Conservation (phyloP, 2,113 vertebrate species). For the Atlantisia rogersi region DNA sequence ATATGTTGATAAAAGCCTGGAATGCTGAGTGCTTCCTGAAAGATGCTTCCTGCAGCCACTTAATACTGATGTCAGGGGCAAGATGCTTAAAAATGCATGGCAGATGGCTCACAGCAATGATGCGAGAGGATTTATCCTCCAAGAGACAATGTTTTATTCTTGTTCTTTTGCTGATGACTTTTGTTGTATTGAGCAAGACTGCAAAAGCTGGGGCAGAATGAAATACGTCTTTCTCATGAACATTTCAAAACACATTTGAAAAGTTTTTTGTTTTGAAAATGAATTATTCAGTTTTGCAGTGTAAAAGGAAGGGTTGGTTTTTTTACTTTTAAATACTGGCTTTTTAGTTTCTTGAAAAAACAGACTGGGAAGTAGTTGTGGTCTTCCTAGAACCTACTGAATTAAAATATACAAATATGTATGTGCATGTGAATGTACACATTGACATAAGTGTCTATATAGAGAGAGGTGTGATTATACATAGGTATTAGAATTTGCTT, state of each 20-base stretch:
- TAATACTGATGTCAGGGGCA: neutral
- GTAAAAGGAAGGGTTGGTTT: neutral
- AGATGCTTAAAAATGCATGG: neutral
- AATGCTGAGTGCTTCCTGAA: neutral
- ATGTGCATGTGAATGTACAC: neutral
- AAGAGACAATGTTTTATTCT: neutral
- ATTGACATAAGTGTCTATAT: neutral
- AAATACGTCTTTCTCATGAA: neutral
- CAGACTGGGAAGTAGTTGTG: neutral
- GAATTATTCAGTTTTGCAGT: neutral
- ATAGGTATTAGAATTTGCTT: neutral
- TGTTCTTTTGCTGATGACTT: neutral
- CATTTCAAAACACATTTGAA: neutral
- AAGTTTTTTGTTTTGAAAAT: slow-evolving; percentile 20
- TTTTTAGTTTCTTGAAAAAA: neutral
- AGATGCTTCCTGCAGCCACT: neutral
- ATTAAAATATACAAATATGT: neutral
- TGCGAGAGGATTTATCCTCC: neutral
- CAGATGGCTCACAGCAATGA: neutral
- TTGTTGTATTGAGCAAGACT: slow-evolving; percentile 17
- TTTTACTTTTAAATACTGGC: neutral
- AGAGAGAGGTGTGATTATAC: neutral
- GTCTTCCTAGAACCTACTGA: neutral
- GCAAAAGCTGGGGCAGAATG: slow-evolving; percentile 1
- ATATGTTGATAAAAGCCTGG: neutral